phyloP scores from a whole-genome alignment of 2,113 vertebrate genomes.

The Turdus rufiventris region DNA sequence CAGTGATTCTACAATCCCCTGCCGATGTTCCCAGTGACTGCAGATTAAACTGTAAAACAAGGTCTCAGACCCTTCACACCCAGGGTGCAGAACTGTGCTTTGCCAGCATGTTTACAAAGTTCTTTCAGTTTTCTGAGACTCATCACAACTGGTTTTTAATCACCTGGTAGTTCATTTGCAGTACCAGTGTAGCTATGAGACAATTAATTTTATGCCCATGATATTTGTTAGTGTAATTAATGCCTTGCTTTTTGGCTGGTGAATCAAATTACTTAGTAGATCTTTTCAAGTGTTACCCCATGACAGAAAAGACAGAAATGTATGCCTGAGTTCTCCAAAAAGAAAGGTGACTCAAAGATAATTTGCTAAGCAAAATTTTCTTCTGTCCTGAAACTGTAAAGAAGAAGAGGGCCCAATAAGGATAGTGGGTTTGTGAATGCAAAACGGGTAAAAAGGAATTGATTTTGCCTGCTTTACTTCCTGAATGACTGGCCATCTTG shows the following conservation, averaged over 20 bases:
- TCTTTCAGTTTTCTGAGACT: background rate
- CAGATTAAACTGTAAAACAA: background rate
- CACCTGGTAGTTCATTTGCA: constrained; percentile 61
- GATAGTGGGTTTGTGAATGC: background rate
- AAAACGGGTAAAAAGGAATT: background rate
- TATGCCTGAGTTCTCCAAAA: constrained; percentile 9
- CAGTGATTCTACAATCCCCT: background rate
- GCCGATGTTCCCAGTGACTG: background rate
- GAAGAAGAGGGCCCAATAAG: background rate
- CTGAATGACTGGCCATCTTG: background rate
- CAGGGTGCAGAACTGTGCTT: background rate
- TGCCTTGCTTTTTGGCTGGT: constrained; percentile 65
- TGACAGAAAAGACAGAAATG: constrained; percentile 45
- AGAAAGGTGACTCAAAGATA: constrained; percentile 30
- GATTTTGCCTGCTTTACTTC: background rate
- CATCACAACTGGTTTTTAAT: constrained; percentile 48
- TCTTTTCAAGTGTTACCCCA: constrained; percentile 55
- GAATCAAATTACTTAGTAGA: constrained; percentile 65
- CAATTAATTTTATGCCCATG: constrained; percentile 66
- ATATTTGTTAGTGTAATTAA: constrained; percentile 66
- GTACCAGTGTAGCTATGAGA: constrained; percentile 50
- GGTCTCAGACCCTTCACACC: background rate
- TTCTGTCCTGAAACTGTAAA: constrained; percentile 5
- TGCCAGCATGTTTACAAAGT: constrained; percentile 35
- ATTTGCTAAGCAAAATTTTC: constrained; percentile 53